Evolutionary conservation across 2,113 vertebrate genomes (phyloP).

Genomic region (Prionailurus bengalensis): DNA sequence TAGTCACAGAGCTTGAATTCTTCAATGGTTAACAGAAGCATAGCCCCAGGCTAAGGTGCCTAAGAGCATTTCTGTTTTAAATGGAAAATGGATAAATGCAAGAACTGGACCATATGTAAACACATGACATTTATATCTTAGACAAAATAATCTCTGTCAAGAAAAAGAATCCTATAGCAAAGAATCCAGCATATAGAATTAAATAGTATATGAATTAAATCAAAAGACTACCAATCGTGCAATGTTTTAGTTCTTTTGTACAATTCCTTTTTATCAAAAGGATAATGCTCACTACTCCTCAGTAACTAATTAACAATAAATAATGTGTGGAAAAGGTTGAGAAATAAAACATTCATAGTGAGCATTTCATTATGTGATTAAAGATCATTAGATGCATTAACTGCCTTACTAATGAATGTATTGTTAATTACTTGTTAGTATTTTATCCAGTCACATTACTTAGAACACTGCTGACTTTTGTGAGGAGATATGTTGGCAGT

Average conservation of each 20-base stretch:
- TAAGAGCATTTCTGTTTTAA: not conserved
- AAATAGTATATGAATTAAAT: not conserved
- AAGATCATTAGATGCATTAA: slow-evolving; percentile 50
- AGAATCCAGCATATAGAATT: not conserved
- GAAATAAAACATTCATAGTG: slow-evolving; percentile 37
- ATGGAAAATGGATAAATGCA: not conserved
- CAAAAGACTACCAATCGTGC: not conserved
- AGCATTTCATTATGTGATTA: slow-evolving; percentile 42
- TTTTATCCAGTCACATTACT: not conserved
- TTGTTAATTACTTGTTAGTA: slow-evolving; percentile 30
- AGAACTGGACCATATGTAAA: not conserved
- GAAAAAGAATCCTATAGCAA: not conserved
- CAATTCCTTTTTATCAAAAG: slow-evolving; percentile 31
- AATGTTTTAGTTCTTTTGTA: not conserved
- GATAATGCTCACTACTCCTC: not conserved
- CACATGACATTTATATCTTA: not conserved
- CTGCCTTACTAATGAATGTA: slow-evolving; percentile 32
- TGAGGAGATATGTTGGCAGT: not conserved
- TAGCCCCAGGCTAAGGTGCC: not conserved
- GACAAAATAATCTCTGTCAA: not conserved
- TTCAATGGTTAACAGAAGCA: not conserved
- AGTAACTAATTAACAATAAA: slow-evolving; percentile 59
- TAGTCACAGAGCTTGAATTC: not conserved
- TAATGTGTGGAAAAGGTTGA: slow-evolving; percentile 38
- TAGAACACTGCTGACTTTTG: not conserved